A percentile compares a stretch with the other conserved stretches of the same genome.
phyloP scores from a whole-genome alignment of 2,888 invertebrate genomes.

The Rutpela maculata region DNA sequence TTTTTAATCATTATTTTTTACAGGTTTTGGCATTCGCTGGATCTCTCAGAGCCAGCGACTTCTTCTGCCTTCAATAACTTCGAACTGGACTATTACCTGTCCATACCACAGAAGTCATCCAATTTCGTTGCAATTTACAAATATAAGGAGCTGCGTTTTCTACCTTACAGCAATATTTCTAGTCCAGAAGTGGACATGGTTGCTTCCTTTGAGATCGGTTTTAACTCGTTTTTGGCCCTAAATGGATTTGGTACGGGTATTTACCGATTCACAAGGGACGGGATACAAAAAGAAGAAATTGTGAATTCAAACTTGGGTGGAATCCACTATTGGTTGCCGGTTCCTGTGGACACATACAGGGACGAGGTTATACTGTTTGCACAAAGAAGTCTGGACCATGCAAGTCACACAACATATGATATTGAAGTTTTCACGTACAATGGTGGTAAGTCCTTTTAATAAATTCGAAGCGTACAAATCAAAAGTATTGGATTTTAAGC shows the following conservation, averaged over 20 bases:
- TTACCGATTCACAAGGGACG: conserved; percentile 64
- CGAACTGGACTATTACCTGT: conserved; percentile 62
- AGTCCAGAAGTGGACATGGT: conserved; percentile 63
- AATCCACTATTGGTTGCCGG: conserved; percentile 68
- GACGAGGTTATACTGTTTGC: conserved; percentile 73
- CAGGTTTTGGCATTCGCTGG: conserved; percentile 63
- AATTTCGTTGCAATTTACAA: conserved; percentile 64
- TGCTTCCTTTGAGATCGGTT: conserved; percentile 68
- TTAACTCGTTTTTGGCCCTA: conserved; percentile 69
- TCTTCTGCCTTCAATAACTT: conserved; percentile 63
- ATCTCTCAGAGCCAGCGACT: conserved; percentile 59
- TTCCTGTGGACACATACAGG: conserved; percentile 72
- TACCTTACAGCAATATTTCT: conserved; percentile 60
- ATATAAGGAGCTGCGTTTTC: conserved; percentile 60
- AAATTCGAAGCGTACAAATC: too few relatives aligned
- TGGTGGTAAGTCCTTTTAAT: conserved; percentile 56
- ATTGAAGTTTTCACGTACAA: conserved; percentile 69
- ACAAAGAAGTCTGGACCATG: conserved; percentile 68
- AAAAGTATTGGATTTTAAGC: too few relatives aligned
- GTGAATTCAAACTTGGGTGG: conserved; percentile 64
- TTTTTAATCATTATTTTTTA: too few relatives aligned
- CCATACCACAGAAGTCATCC: conserved; percentile 65
- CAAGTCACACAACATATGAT: conserved; percentile 62
- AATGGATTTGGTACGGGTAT: conserved; percentile 68
- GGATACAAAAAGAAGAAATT: conserved; percentile 60